Conservation (phyloP, 1,140 invertebrate genomes). For the Gonatopus flavifemur region DNA sequence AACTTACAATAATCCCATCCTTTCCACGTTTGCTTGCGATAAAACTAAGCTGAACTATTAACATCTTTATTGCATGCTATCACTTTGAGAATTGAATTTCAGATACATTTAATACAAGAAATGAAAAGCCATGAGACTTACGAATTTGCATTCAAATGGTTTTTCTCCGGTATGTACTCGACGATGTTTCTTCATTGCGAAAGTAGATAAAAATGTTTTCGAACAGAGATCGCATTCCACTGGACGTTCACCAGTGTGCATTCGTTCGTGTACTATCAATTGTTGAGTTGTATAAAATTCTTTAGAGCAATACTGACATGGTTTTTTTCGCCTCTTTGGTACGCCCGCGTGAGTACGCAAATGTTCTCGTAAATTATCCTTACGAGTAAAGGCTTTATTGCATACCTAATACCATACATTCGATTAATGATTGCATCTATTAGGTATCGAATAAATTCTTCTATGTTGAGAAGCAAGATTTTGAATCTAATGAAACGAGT, state of each 20-base stretch:
- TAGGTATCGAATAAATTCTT: too few relatives aligned
- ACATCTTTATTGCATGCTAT: too few relatives aligned
- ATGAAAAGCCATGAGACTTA: slow-evolving; percentile 53
- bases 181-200: slow-evolving; percentile 77
- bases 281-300: slow-evolving; percentile 70
- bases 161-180: slow-evolving; percentile 81
- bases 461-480: slow-evolving; percentile 2
- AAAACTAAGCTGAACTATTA: slow-evolving; percentile 18
- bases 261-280: slow-evolving; percentile 69
- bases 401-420: slow-evolving; percentile 64
- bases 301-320: slow-evolving; percentile 70
- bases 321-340: slow-evolving; percentile 66
- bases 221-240: slow-evolving; percentile 68
- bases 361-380: slow-evolving; percentile 77
- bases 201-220: slow-evolving; percentile 69
- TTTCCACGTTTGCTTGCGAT: slow-evolving; percentile 39
- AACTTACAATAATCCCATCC: slow-evolving; percentile 30
- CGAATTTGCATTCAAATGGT: slow-evolving; percentile 70
- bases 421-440: slow-evolving; percentile 6
- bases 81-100: too few relatives aligned
- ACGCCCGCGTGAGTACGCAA: slow-evolving; percentile 71
- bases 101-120: slow-evolving; percentile 1
- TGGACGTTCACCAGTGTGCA: slow-evolving; percentile 71
- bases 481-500: not conserved
- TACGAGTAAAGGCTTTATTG: slow-evolving; percentile 70